Evolutionary conservation across 2,888 invertebrate genomes (phyloP).

Genomic region (Ceraclea dissimilis): DNA sequence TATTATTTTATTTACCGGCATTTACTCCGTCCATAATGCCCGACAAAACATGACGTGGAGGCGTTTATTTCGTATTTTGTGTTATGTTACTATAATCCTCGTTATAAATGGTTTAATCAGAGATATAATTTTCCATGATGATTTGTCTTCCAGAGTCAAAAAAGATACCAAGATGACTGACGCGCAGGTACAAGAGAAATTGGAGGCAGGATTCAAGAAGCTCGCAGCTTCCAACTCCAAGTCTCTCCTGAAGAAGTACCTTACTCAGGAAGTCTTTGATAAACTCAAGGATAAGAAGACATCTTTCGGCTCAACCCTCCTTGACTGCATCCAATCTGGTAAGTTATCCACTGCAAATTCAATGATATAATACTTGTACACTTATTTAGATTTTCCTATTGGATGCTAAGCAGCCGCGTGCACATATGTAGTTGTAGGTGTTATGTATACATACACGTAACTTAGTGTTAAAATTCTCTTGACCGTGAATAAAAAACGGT

Average conservation of each 20-base stretch:
- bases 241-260: slow-evolving; percentile 93
- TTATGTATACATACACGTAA: no score
- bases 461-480: no score
- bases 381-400: not conserved
- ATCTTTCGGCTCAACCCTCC: slow-evolving; percentile 83
- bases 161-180: slow-evolving; percentile 81
- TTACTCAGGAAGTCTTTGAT: slow-evolving; percentile 86
- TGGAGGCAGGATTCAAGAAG: slow-evolving; percentile 87
- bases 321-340: slow-evolving; percentile 95
- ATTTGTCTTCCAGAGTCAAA: slow-evolving; percentile 42
- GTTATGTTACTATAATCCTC: slow-evolving; percentile 2
- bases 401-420: no score
- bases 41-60: slow-evolving; percentile 12
- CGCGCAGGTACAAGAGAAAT: slow-evolving; percentile 81
- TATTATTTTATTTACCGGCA: no score
- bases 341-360: slow-evolving; percentile 27
- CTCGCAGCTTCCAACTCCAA: slow-evolving; percentile 84
- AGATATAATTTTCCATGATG: slow-evolving; percentile 22
- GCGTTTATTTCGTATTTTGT: slow-evolving; percentile 4
- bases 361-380: not conserved
- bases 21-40: not conserved
- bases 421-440: no score
- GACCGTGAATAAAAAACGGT: no score
- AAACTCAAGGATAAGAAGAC: slow-evolving; percentile 89
- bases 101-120: slow-evolving; percentile 10